Conservation (phyloP, 2,797 vertebrate genomes). For the Pseudomugil gertrudae region DNA sequence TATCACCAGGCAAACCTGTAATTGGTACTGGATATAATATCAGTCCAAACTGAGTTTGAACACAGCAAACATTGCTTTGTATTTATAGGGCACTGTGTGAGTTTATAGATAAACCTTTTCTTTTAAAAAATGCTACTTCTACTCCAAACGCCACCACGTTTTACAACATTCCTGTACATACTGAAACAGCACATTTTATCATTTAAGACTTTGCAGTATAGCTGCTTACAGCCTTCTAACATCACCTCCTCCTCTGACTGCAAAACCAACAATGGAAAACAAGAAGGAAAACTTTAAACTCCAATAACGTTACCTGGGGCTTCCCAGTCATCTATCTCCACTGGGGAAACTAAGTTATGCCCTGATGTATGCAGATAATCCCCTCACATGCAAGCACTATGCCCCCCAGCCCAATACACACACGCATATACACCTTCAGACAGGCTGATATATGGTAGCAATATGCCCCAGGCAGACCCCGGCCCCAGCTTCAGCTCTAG, state of each 20-base stretch:
- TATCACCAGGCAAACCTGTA: constrained; percentile 13
- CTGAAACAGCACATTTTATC: constrained; percentile 16
- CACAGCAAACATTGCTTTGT: neutral
- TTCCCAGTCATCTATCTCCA: constrained; percentile 78
- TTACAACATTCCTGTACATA: constrained; percentile 30
- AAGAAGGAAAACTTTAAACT: constrained; percentile 79
- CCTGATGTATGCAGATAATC: constrained; percentile 81
- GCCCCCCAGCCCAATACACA: constrained; percentile 48
- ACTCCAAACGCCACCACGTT: constrained; percentile 8
- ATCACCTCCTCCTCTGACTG: constrained; percentile 53
- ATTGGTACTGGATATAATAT: neutral
- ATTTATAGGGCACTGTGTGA: constrained; percentile 12
- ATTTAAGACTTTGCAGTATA: constrained; percentile 33
- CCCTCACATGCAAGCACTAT: constrained; percentile 47
- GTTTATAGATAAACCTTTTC: constrained; percentile 27
- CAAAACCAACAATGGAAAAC: constrained; percentile 74
- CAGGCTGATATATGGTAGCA: constrained; percentile 86
- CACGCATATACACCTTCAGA: constrained; percentile 66
- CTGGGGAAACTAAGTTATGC: constrained; percentile 79
- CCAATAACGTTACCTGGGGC: constrained; percentile 76
- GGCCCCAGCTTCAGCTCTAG: constrained; percentile 68
- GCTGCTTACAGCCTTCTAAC: constrained; percentile 53
- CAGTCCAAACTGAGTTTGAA: constrained; percentile 5
- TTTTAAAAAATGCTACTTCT: constrained; percentile 15
- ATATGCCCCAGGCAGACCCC: constrained; percentile 84